Evolutionary conservation across 2,797 vertebrate genomes (phyloP).

Genomic region (Gymnopithys bicolor): DNA sequence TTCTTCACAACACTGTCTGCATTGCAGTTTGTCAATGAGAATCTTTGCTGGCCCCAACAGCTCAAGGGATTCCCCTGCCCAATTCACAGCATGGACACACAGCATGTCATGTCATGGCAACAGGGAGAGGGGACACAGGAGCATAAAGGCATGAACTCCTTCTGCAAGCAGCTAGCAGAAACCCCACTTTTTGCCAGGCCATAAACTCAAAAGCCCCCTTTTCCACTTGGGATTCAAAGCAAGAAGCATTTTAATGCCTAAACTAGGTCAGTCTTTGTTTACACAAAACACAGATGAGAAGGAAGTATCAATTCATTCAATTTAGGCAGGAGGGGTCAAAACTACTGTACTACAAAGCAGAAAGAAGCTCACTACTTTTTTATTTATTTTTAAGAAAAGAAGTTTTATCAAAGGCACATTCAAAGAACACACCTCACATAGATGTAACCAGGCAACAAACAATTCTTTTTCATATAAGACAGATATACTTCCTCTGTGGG

Average conservation of each 20-base stretch:
- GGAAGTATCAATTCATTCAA: slow-evolving; percentile 27
- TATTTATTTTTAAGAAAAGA: neutral
- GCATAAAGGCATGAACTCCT: neutral
- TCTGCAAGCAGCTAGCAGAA: neutral
- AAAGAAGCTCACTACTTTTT: neutral
- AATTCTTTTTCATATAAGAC: neutral
- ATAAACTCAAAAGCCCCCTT: neutral
- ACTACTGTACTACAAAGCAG: neutral
- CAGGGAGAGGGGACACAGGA: neutral
- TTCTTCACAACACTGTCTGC: neutral
- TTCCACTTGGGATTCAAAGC: slow-evolving; percentile 33
- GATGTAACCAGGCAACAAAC: neutral
- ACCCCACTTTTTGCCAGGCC: neutral
- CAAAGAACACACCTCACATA: neutral
- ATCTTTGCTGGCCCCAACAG: neutral
- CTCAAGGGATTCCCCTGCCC: neutral
- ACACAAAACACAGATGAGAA: slow-evolving; percentile 55
- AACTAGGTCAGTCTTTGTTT: slow-evolving; percentile 67
- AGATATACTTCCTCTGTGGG: neutral
- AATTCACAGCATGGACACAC: neutral
- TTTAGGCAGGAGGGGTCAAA: neutral
- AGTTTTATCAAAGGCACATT: neutral
- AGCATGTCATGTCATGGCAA: neutral
- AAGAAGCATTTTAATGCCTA: slow-evolving; percentile 40
- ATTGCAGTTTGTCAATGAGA: neutral